A percentile compares a stretch with the other conserved stretches of the same genome.
These are phyloP conservation scores for Strix uralensis DNA, from an alignment of 2,113 vertebrate species.

Conservation along the genomic window DNA sequence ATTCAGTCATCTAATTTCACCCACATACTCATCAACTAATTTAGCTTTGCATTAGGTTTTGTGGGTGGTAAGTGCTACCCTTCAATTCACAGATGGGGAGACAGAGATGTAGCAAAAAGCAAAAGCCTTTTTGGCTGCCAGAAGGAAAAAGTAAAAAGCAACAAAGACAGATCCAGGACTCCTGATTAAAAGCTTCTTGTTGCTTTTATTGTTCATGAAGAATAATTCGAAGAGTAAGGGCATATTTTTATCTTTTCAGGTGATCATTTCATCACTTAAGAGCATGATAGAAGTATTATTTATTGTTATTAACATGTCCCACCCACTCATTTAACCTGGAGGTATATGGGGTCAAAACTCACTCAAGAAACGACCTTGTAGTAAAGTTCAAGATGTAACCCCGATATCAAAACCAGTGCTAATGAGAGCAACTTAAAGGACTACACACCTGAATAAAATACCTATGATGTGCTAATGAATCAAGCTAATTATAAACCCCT, in stretches of 20 bases:
- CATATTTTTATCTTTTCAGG: not conserved
- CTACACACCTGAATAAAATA: not conserved
- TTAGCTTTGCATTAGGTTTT: not conserved
- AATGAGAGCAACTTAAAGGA: not conserved
- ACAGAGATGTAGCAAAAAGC: not conserved
- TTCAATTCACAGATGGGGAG: not conserved
- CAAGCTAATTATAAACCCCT: not conserved
- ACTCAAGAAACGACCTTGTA: not conserved
- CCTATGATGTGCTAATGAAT: not conserved
- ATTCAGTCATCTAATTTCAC: not conserved
- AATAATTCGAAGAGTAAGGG: not conserved
- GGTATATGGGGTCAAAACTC: not conserved
- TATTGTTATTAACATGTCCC: not conserved
- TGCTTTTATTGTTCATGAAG: not conserved
- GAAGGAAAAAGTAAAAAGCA: not conserved
- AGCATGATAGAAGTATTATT: not conserved
- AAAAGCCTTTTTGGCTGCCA: not conserved
- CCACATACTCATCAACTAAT: not conserved
- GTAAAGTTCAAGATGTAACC: not conserved
- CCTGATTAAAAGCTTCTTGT: not conserved
- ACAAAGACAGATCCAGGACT: not conserved
- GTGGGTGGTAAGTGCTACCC: not conserved
- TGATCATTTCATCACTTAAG: not conserved
- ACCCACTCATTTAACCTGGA: not conserved
- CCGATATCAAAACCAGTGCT: not conserved